These are phyloP conservation scores for Hyperoplus immaculatus DNA, from an alignment of 2,797 vertebrate genomes.

Conservation along the genomic window DNA sequence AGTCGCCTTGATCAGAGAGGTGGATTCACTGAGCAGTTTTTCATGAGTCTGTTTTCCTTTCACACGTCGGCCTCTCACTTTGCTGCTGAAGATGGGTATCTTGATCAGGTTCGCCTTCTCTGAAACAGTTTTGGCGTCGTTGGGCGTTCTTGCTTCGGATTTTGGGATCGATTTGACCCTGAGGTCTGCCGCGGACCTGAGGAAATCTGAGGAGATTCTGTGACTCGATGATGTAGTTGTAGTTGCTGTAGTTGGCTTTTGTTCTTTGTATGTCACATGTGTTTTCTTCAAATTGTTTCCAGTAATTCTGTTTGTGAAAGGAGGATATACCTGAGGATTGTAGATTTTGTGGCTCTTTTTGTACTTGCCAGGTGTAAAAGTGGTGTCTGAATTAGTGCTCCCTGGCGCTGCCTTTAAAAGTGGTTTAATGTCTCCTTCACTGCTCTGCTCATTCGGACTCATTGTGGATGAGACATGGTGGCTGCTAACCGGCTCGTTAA, in stretches of 20 bases:
- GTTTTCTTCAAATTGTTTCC: not conserved
- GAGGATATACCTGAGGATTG: constrained; percentile 11
- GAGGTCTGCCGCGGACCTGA: constrained; percentile 9
- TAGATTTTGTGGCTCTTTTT: constrained; percentile 3
- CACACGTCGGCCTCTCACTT: constrained; percentile 54
- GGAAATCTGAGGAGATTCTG: not conserved
- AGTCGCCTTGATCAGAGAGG: not conserved
- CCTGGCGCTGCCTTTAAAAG: not conserved
- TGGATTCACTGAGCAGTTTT: not conserved
- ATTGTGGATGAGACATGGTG: not conserved
- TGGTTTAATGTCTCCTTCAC: not conserved
- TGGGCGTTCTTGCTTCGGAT: not conserved
- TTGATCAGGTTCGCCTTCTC: not conserved
- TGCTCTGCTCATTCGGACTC: constrained; percentile 1
- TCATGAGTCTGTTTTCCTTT: not conserved
- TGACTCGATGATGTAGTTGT: not conserved
- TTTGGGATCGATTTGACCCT: not conserved
- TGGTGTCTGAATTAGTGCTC: not conserved
- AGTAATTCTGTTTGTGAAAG: not conserved
- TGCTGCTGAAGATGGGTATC: constrained; percentile 40
- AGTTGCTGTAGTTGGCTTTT: no score
- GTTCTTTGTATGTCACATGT: not conserved
- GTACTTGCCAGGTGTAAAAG: constrained; percentile 1
- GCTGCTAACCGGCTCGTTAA: not conserved
- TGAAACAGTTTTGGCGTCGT: not conserved